Evolutionary conservation across 2,113 vertebrate genomes (phyloP), one percentile per base, ranked within the genome.

Genomic region (Galemys pyrenaicus): DNA sequence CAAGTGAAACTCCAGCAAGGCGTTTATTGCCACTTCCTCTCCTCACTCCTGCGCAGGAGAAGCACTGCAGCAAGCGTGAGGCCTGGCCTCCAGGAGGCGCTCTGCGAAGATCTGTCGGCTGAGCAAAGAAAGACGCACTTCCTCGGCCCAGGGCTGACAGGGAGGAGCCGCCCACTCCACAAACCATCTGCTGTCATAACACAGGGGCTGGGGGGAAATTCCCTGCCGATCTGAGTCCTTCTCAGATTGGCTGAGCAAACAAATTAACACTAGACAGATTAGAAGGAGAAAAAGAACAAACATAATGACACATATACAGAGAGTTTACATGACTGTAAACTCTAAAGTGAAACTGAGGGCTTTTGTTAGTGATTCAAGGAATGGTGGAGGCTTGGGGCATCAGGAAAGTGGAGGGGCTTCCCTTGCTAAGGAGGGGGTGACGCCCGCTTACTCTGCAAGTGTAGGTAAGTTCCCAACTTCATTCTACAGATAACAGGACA

Each of bases 31-130:
- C 20, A 44, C 35, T 15, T 35, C 37, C 41, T 67, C 65, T 32
- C n/a, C 0, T 5, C 10, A 0, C 10, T 3, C 49, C 0, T 0
- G 1, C 49, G 9, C 32, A 9, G 30, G 26, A 44, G 20, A 41
- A 82, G 30, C 30, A 28, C 7, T 16, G 41, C 60, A 32, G 22
- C 26, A 15, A 5, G 16, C 28, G 32, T 32, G 19, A 58, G 58
- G 32, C 46, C 17, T 39, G 10, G 6, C 46, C 28, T 56, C 12
- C 9, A 41, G 49, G 22, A 26, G 46, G 39, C 3, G 1, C 68
- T 35, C 37, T 19, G 1, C 39, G 44, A 24, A 15, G 37, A n/a
- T 6, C 2, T 79, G 19, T 37, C 62, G 46, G 19, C 19, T 46
- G 37, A 75, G 46, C 8, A 81, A 78, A 65, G 28, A 26, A 51